Base-by-base conservation (phyloP, 2,888 invertebrate genomes). In the Agrenia bidenticulata region DNA sequence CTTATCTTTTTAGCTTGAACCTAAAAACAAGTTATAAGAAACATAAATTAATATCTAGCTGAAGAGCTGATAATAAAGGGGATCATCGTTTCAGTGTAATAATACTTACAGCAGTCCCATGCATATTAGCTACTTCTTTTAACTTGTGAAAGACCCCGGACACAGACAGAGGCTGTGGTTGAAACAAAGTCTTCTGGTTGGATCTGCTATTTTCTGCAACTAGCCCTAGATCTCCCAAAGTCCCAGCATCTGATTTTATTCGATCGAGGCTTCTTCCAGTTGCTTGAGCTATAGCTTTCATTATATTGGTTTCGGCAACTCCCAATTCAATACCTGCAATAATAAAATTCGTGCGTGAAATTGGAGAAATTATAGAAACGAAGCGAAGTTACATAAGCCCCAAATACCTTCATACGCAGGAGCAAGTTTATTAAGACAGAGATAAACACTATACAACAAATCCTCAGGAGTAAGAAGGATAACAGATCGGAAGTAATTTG, bases 371-470 rank as follows among this genome's bases (percentile, higher is more conserved):
- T 50, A n/a, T 19, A 17, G 9, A 17, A 7, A 57, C 21, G 13
- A 39, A n/a, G n/a, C n/a, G n/a, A n/a, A n/a, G n/a, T n/a, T n/a
- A n/a, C 17, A 23, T 23, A n/a, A n/a, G n/a, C n/a, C n/a, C n/a
- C n/a, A n/a, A 21, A 24, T 78, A 82, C 94, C 97, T 80, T 95
- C 92, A 79, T 96, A 97, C 0, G 96, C 93, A 0, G 99, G 98
- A 0, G 94, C 97, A 51, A 99, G 82, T 80, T 92, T 90, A 81
- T 99, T 99, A n/a, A 98, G 84, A 77, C 95, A 95, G 73, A 99
- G 82, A 80, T 99, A 98, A 19, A 99, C 86, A 76, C 93, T 92
- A 0, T 91, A 87, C 62, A 95, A 79, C 66, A 99, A 82, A 80
- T 99, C 97, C n/a, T 89, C 85, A 0, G 96, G 94, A 19, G 89